These are phyloP conservation scores for Lithobates sylvaticus DNA, from an alignment of 2,797 vertebrate genomes.

Conservation along the genomic window DNA sequence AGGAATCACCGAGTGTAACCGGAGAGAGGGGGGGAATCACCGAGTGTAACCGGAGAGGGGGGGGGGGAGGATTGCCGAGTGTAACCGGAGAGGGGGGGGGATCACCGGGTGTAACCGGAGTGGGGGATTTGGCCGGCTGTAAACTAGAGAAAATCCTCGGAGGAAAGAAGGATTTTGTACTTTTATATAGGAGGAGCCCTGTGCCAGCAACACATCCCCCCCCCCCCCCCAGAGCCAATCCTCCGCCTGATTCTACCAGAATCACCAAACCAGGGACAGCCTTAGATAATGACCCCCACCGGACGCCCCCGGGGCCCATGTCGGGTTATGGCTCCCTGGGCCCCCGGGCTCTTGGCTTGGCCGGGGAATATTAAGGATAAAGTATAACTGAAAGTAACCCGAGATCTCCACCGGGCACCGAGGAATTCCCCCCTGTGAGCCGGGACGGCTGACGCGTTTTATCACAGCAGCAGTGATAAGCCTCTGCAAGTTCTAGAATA, in stretches of 20 bases:
- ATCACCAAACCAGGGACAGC: no score
- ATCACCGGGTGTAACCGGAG: neutral
- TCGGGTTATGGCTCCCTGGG: neutral
- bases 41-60: no score
- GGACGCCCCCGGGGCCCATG: no score
- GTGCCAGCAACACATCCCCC: neutral
- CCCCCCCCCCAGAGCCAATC: constrained; percentile 7
- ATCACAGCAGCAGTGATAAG: neutral
- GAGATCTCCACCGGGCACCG: neutral
- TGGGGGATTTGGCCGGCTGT: neutral
- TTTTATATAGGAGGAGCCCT: neutral
- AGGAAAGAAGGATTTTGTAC: constrained; percentile 16
- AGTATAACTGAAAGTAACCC: constrained; percentile 55
- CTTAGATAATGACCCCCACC: neutral
- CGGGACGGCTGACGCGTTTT: neutral
- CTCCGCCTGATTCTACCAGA: neutral
- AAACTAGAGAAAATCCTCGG: constrained; percentile 10
- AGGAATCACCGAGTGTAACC: no score
- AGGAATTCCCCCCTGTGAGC: neutral
- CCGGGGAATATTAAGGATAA: constrained; percentile 61
- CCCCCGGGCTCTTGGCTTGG: constrained; percentile 42
- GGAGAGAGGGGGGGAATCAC: no score
- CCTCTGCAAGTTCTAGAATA: neutral
- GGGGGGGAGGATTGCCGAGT: no score
- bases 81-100: no score